Percentiles rank a stretch among this genome's conserved stretches.
phyloP scores from a whole-genome alignment of 2,888 invertebrate species.

The Tridacna crocea region DNA sequence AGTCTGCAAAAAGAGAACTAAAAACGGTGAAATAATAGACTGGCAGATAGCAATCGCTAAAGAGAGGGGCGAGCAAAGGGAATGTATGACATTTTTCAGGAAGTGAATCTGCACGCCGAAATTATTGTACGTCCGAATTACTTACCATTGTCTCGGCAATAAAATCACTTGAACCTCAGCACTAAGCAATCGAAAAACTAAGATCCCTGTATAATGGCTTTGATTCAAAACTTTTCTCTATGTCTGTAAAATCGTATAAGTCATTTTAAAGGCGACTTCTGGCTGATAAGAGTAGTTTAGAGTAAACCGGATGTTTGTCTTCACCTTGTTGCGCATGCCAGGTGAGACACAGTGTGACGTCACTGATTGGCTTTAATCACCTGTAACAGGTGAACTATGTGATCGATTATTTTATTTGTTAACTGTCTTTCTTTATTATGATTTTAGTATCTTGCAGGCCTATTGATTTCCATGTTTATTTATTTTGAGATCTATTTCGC shows the following conservation, averaged over 20 bases:
- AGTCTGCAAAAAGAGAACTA: neutral
- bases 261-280: too few species aligned
- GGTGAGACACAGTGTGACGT: constrained; percentile 16
- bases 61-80: constrained; percentile 4
- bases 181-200: too few species aligned
- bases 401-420: neutral
- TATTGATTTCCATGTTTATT: neutral
- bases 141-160: constrained; percentile 5
- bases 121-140: neutral
- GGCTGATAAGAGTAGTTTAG: neutral
- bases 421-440: neutral
- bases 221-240: too few species aligned
- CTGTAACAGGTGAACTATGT: constrained; percentile 9
- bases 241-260: too few species aligned
- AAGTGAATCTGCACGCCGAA: constrained; percentile 5
- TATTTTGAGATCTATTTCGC: neutral
- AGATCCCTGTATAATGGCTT: too few species aligned
- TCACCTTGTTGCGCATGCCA: constrained; percentile 18
- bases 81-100: constrained; percentile 18
- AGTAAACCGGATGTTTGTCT: constrained; percentile 8
- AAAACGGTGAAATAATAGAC: neutral
- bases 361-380: constrained; percentile 20
- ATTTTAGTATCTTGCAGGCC: neutral
- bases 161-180: neutral
- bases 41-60: too few species aligned